These are phyloP conservation scores for Ylistrum balloti DNA, from an alignment of 1,140 invertebrate genomes.

Conservation along the genomic window DNA sequence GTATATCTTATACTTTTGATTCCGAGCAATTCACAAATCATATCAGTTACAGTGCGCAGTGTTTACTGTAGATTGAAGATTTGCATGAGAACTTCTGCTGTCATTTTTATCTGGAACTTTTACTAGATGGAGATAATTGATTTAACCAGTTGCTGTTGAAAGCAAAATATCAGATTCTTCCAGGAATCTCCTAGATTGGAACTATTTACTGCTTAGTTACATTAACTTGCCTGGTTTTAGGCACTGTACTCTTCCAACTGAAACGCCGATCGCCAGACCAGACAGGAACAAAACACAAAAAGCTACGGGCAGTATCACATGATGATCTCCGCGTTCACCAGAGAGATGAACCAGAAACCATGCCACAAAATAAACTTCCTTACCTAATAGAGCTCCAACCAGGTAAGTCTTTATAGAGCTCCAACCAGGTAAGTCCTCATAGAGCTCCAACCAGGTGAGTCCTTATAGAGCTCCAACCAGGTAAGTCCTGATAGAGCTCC, in stretches of 20 bases:
- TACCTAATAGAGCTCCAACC: slow-evolving; percentile 80
- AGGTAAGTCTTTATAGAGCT: slow-evolving; percentile 66
- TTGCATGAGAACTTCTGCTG: too few species aligned
- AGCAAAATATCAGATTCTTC: too few species aligned
- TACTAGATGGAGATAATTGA: too few species aligned
- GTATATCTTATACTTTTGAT: background rate
- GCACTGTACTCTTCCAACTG: slow-evolving; percentile 80
- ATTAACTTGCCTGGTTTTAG: slow-evolving; percentile 63
- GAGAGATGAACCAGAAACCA: slow-evolving; percentile 56
- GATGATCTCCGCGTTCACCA: slow-evolving; percentile 72
- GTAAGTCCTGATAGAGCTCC: too few species aligned
- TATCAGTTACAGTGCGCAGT: too few species aligned
- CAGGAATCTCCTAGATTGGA: background rate
- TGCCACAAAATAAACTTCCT: slow-evolving; percentile 74
- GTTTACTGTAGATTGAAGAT: too few species aligned
- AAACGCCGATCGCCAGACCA: slow-evolving; percentile 73
- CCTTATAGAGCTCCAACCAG: too few species aligned
- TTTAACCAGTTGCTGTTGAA: too few species aligned
- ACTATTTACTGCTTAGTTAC: background rate
- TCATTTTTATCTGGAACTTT: too few species aligned
- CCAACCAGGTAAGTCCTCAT: too few species aligned
- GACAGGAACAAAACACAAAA: slow-evolving; percentile 73
- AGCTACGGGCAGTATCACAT: slow-evolving; percentile 73
- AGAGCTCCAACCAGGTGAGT: too few species aligned
- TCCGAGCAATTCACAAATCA: too few species aligned